These are phyloP conservation scores for Psittacula derbiana DNA, from an alignment of 2,797 vertebrate genomes.

Conservation along the genomic window DNA sequence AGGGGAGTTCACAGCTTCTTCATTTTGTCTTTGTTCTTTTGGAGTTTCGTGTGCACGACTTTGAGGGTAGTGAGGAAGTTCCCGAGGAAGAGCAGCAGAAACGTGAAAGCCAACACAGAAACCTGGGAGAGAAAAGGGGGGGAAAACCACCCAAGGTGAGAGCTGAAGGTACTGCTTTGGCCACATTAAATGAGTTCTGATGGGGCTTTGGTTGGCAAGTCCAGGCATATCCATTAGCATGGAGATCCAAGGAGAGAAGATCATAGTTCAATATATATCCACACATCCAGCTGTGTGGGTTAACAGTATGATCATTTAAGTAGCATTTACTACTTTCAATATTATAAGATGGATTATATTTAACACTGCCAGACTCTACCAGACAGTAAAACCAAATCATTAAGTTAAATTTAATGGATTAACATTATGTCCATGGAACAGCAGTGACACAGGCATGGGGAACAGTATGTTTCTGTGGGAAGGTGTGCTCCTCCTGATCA, in stretches of 20 bases:
- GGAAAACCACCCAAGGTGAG: background rate
- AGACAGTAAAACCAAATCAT: background rate
- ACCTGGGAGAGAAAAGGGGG: slow-evolving; percentile 75
- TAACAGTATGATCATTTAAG: background rate
- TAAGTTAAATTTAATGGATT: background rate
- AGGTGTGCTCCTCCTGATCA: background rate
- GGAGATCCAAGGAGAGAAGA: background rate
- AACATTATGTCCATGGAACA: background rate
- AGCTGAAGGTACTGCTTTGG: background rate
- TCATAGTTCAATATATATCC: rapidly evolving
- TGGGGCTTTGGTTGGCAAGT: background rate
- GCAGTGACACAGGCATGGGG: background rate
- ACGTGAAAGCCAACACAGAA: slow-evolving; percentile 91
- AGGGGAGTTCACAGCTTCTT: slow-evolving; percentile 77
- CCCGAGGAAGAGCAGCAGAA: slow-evolving; percentile 94
- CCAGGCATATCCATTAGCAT: background rate
- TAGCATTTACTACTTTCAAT: background rate
- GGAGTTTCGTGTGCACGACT: slow-evolving; percentile 93
- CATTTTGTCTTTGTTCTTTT: slow-evolving; percentile 85
- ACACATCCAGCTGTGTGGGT: background rate
- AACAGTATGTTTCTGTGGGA: rapidly evolving
- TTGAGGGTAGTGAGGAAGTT: slow-evolving; percentile 96
- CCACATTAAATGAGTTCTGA: background rate
- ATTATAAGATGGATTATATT: background rate
- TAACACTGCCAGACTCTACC: background rate